These are phyloP conservation scores for Nycteola revayana DNA, from an alignment of 2,888 invertebrate genomes.

Conservation along the genomic window DNA sequence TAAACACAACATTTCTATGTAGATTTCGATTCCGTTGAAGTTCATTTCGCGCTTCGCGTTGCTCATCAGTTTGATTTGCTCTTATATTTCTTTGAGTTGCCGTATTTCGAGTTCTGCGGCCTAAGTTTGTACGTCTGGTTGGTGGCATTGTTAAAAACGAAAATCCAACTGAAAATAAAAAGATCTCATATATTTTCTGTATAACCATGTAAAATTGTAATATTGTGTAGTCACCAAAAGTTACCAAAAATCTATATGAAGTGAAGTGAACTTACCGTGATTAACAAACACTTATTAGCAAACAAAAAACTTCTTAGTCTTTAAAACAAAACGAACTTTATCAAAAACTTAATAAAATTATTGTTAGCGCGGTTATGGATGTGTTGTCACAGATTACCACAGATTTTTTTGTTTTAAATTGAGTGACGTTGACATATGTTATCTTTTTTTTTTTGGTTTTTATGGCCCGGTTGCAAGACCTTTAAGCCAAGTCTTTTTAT, in stretches of 20 bases:
- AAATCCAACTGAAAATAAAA: conserved; percentile 11
- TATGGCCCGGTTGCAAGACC: too few relatives aligned
- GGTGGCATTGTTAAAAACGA: conserved; percentile 15
- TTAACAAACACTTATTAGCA: conserved; percentile 11
- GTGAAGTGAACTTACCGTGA: conserved; percentile 8
- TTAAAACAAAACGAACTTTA: conserved; percentile 9
- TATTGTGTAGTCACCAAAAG: conserved; percentile 9
- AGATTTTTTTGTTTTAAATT: conserved; percentile 4
- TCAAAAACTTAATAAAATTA: conserved; percentile 8
- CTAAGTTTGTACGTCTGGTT: conserved; percentile 13
- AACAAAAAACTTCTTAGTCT: conserved; percentile 9
- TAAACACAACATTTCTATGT: conserved; percentile 18
- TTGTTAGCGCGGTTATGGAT: conserved; percentile 5
- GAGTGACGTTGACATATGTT: conserved; percentile 1
- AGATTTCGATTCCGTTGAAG: conserved; percentile 15
- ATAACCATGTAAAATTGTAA: conserved; percentile 7
- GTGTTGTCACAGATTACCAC: conserved; percentile 5
- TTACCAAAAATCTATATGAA: conserved; percentile 7
- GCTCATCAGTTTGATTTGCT: conserved; percentile 27
- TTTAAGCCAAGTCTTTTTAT: too few relatives aligned
- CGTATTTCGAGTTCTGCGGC: conserved; percentile 19
- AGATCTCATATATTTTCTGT: conserved; percentile 8
- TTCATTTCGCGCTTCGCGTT: conserved; percentile 24
- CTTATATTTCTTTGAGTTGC: conserved; percentile 22
- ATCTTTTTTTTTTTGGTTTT: neutral